Evolutionary conservation across 2,113 vertebrate genomes (phyloP), one percentile per base, ranked within the genome.

Genomic region (Struthio camelus): DNA sequence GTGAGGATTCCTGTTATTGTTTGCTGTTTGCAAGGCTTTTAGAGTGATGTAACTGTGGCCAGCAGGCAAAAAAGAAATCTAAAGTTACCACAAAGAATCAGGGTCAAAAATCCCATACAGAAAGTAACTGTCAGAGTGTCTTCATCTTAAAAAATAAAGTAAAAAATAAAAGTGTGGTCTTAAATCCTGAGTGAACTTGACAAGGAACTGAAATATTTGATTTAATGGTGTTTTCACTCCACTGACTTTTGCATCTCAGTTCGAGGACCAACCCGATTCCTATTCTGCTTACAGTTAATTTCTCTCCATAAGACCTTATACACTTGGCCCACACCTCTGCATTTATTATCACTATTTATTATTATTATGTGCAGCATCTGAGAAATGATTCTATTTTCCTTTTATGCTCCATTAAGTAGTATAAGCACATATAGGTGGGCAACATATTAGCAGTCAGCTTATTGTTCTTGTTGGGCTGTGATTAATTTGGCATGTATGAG

Each of bases 261-360:
- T 81, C 87, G 93, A 93, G 65, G 76, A 73, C 42, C 28, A 11
- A 8, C 38, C 56, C 59, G 76, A 78, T 44, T 85, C 70, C 36
- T 90, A 80, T 72, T n/a, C 64, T 78, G 61, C 76, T 88, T 85
- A 23, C 59, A 80, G 17, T 46, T 58, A 13, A 34, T 36, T 88
- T 82, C 34, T 71, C n/a, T 90, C 72, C 87, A 75, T 91, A 93
- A 80, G 71, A 56, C 83, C 85, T 93, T 64, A 54, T 50, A 19
- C 34, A 30, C 77, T 93, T 87, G 89, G 81, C 85, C 93, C 79
- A 15, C 25, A 56, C 42, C 25, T 67, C 59, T 70, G 91, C 54
- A 87, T 96, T 89, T 91, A 50, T 91, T 90, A 90, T 92, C 70
- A 75, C 91, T 94, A 96, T 96, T 96, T 89, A 89, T 95, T 75